Percentiles rank a stretch among this genome's conserved stretches.
Conservation (phyloP, 2,888 invertebrate genomes). For the Dryomyza anilis region DNA sequence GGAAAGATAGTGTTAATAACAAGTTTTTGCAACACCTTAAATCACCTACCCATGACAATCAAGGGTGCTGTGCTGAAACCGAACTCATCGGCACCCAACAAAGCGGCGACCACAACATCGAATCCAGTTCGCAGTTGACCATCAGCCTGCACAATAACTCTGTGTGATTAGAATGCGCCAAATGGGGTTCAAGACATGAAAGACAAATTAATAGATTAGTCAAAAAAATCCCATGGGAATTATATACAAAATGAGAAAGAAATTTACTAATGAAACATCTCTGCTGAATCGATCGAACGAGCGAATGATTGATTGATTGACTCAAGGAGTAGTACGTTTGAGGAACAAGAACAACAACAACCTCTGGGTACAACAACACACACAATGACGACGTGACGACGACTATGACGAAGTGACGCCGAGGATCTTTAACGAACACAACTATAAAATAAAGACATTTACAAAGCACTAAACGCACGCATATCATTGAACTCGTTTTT, state of each 20-base stretch:
- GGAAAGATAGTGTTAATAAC: neutral
- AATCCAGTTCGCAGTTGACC: slow-evolving; percentile 94
- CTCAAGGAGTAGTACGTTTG: slow-evolving; percentile 30
- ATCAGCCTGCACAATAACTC: slow-evolving; percentile 95
- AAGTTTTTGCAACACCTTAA: neutral
- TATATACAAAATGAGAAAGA: slow-evolving; percentile 49
- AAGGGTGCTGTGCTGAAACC: slow-evolving; percentile 98
- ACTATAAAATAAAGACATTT: slow-evolving; percentile 27
- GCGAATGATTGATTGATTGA: slow-evolving; percentile 43
- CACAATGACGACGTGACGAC: too few species aligned
- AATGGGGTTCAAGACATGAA: slow-evolving; percentile 42
- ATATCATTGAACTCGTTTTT: too few species aligned
- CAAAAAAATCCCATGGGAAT: slow-evolving; percentile 37
- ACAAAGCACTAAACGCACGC: slow-evolving; percentile 22
- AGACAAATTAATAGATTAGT: slow-evolving; percentile 46
- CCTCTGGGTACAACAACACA: too few species aligned
- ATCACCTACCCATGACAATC: slow-evolving; percentile 79
- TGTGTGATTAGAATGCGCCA: slow-evolving; percentile 43
- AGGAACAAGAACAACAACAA: slow-evolving; percentile 22
- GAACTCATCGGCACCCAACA: slow-evolving; percentile 97
- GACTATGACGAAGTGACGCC: too few species aligned
- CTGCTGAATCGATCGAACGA: slow-evolving; percentile 48
- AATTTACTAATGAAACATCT: slow-evolving; percentile 60
- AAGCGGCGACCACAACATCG: slow-evolving; percentile 93
- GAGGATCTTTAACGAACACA: slow-evolving; percentile 22